Evolutionary conservation across 64 coral and sea anemone species (phyloP).

Genomic region (Porites lutea): DNA sequence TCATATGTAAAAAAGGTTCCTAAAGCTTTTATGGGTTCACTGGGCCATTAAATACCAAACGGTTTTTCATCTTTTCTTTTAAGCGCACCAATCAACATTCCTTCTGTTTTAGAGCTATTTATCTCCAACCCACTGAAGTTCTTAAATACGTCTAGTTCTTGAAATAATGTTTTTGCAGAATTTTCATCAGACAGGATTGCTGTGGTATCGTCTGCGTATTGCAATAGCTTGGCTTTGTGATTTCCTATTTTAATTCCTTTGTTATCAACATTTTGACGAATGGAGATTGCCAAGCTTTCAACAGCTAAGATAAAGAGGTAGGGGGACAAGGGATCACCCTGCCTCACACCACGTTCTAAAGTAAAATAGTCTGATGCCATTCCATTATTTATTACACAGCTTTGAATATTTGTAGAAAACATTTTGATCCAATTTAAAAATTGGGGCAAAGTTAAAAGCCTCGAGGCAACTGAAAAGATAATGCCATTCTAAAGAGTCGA

Average conservation of each 20-base stretch:
- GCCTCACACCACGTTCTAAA: slow-evolving; percentile 52
- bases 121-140: slow-evolving; percentile 46
- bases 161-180: slow-evolving; percentile 30
- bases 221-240: slow-evolving; percentile 4
- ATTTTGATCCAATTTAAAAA: slow-evolving; percentile 53
- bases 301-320: slow-evolving; percentile 60
- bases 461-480: slow-evolving; percentile 40
- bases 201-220: not conserved
- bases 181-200: slow-evolving; percentile 14
- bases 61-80: slow-evolving; percentile 48
- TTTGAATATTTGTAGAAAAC: slow-evolving; percentile 31
- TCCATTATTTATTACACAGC: slow-evolving; percentile 65
- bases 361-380: slow-evolving; percentile 45
- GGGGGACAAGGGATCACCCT: slow-evolving; percentile 54
- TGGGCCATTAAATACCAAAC: slow-evolving; percentile 53
- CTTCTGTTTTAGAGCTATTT: slow-evolving; percentile 59
- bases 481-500: slow-evolving; percentile 18
- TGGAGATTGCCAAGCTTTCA: slow-evolving; percentile 45
- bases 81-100: slow-evolving; percentile 53
- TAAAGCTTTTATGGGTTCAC: slow-evolving; percentile 44
- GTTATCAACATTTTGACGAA: slow-evolving; percentile 29
- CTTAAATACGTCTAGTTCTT: slow-evolving; percentile 35
- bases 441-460: not conserved
- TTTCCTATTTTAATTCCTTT: slow-evolving; percentile 17
- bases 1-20: slow-evolving; percentile 34